Evolutionary conservation across 2,888 invertebrate genomes (phyloP), one percentile per base, ranked within the genome.

Genomic region (Cyaniris semiargus): DNA sequence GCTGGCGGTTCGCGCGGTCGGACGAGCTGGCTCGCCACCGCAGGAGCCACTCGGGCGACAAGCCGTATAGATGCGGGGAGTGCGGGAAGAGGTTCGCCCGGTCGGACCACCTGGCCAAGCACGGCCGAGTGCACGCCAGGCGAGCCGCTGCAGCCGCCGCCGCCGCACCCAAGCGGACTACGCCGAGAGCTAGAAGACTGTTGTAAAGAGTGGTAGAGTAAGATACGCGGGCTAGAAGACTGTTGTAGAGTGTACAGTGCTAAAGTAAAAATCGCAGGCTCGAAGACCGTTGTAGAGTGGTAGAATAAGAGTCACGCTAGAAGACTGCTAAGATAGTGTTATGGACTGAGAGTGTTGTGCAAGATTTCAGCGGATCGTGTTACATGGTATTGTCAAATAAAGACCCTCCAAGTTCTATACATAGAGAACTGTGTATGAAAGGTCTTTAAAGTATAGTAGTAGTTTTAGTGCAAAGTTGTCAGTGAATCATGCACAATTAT

Each of bases 41-140:
- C 77, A 95, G 99, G 80, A 98, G 98, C n/a, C 99, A 99, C 90
- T 98, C 98, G 0, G 99, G 99, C 0, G 95, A 98, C 80, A 98
- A 98, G 89, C 99, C 99, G 0, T 99, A 99, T 90, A 95, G 96
- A 78, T 99, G 99, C 89, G 95, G 95, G 78, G 95, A 97, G 83
- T 99, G 99, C 88, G 95, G 96, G 75, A 98, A 99, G 90, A 95
- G 96, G 80, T 99, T 99, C 90, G 97, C 98, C 0, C 95, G 99
- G 38, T 98, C 98, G 44, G 99, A 99, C 89, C 99, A 99, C 89
- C 95, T 99, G 78, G 96, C 98, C 38, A 99, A 99, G 89, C 99
- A 99, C 89, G 95, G 96, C 21, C 98, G 97, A 83, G 97, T 97
- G 8, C 97, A 97, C 87, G 96, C 96, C 74, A 95, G 97, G 15